Percentiles rank a stretch among this genome's conserved stretches.
Conservation (phyloP, 2,797 vertebrate species). For the Toxotes lorentzi region DNA sequence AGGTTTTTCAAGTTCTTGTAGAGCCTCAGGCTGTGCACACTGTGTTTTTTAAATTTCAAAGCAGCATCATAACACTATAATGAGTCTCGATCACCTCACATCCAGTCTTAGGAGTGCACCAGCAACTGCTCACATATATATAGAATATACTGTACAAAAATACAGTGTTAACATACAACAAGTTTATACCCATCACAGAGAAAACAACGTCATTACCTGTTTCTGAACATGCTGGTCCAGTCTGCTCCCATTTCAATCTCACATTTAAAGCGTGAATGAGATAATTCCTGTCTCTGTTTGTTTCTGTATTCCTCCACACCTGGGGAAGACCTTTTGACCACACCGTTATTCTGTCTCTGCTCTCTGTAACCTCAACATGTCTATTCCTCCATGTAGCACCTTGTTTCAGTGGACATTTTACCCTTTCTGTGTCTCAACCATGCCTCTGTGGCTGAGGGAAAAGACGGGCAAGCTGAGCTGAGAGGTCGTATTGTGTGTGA, state of each 20-base stretch:
- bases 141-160: neutral
- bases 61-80: neutral
- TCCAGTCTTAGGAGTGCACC: neutral
- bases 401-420: neutral
- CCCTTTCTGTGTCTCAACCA: conserved; percentile 2
- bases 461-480: conserved; percentile 49
- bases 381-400: neutral
- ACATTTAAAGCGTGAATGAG: neutral
- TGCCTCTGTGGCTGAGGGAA: conserved; percentile 36
- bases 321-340: neutral
- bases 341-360: neutral
- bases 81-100: neutral
- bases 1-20: neutral
- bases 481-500: conserved; percentile 59
- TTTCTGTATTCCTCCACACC: neutral
- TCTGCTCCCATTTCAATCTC: conserved; percentile 26
- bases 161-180: neutral
- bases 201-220: conserved; percentile 62
- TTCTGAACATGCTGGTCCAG: conserved; percentile 39
- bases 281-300: neutral
- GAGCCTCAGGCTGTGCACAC: neutral
- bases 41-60: neutral
- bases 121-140: neutral
- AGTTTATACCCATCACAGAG: neutral
- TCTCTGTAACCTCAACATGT: neutral